phyloP scores from a whole-genome alignment of 2,888 invertebrate species.

The Harpalus rufipes region DNA sequence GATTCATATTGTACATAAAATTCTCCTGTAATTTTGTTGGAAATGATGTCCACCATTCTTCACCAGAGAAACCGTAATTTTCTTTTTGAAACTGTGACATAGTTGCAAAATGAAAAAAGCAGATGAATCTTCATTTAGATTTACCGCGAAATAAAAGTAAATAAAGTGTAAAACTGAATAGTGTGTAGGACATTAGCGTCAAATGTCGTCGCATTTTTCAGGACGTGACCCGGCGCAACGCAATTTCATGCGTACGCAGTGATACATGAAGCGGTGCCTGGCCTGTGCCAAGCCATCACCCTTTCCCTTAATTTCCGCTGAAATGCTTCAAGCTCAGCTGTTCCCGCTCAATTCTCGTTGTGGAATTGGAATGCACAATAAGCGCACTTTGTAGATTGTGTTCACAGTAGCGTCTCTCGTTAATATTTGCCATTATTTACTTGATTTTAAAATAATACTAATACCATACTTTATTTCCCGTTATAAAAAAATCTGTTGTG shows the following conservation, averaged over 20 bases:
- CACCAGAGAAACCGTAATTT: not conserved
- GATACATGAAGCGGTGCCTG: conserved; percentile 48
- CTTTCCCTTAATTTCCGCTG: conserved; percentile 51
- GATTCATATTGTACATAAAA: not conserved
- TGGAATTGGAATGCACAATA: conserved; percentile 14
- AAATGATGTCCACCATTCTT: not conserved
- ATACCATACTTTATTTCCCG: too few species aligned
- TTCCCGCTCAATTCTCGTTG: not conserved
- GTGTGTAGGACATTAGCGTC: conserved; percentile 34
- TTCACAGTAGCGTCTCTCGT: not conserved
- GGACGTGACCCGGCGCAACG: conserved; percentile 34
- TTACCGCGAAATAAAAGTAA: conserved; percentile 33
- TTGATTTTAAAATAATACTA: too few species aligned
- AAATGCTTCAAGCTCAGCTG: conserved; percentile 44
- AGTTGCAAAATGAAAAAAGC: not conserved
- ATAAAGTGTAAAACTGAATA: conserved; percentile 44
- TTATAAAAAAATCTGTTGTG: too few species aligned
- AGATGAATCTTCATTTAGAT: not conserved
- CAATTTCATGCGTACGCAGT: conserved; percentile 62
- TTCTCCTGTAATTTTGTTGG: not conserved
- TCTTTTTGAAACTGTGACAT: not conserved
- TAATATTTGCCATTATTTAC: too few species aligned
- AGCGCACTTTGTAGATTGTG: not conserved
- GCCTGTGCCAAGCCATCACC: not conserved
- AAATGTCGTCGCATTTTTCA: conserved; percentile 47